Base-by-base conservation (phyloP, 2,797 vertebrate genomes). In the Siniperca scherzeri region DNA sequence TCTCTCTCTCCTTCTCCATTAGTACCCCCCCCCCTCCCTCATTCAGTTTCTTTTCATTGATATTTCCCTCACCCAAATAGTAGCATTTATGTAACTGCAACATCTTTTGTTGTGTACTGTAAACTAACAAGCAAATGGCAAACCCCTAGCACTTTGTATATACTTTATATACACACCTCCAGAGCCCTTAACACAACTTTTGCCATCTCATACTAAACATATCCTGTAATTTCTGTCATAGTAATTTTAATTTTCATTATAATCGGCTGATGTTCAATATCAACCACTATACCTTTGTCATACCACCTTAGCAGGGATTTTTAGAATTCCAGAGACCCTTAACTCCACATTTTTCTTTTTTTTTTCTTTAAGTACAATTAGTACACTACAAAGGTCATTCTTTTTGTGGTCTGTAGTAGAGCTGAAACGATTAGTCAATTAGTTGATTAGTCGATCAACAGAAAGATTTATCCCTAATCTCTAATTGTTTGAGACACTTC, bases 11-110 rank as follows among this genome's bases (percentile, higher is more conserved):
- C 48, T 22, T 44, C 74, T 75, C 36, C 52, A 13, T 67, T 50
- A 72, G 38, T 46, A 19, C 8, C 25, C 50, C 74, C 55, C 14
- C n/a, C 5, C 50, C 52, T 46, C 65, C 78, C 82, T 56, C 82
- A 80, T 82, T 75, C 82, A 78, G 25, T 66, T 86, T 84, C 87
- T 87, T 92, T 86, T 87, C 80, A 82, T 81, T 88, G 77, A 90
- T 78, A 89, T 84, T 82, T 85, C 33, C 42, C 40, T 74, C 70
- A 52, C 21, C 19, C 74, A 59, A 62, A 56, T 66, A 36, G 36
- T 55, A 77, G 59, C 77, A 36, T 77, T 71, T 64, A 64, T 57
- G 67, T 40, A 66, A 65, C 42, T 52, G 73, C 67, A 53, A 13
- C 55, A 52, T 74, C 25, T 50, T 69, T 56, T 78, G 38, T 66